Evolutionary conservation across 2,888 invertebrate genomes (phyloP), one percentile per base, ranked within the genome.

Genomic region (Drosophila barbarae): DNA sequence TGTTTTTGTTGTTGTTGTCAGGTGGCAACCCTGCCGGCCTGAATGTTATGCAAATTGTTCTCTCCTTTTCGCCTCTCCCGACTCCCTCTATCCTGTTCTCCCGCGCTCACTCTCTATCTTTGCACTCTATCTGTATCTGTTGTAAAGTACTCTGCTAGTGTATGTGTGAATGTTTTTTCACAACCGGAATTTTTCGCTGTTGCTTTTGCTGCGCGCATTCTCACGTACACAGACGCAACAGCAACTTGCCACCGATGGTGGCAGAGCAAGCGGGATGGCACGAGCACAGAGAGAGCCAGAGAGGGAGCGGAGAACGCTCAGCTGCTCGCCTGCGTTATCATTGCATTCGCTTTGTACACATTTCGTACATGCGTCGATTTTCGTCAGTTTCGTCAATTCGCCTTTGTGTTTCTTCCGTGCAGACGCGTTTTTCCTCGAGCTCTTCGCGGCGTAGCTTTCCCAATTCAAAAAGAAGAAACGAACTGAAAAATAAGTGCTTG

Each of bases 131-230:
- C 46, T 64, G 53, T 67, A 38, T 49, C 32, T 51, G 34, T 60
- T 61, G 63, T 69, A 53, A 56, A 26, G 18, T 26, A 55, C 36
- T 15, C 21, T 13, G 8, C 18, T 30, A 18, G n/a, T 2, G 18
- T 30, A 13, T 23, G 46, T 30, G 44, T 30, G 28, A 18, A 28
- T 28, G 28, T 30, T 18, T 30, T 81, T 76, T 81, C 67, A 84
- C 78, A 79, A 84, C 82, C 84, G 82, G 78, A 78, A 82, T 82
- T 74, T 84, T 80, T 79, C 56, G 77, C 78, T 74, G 72, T 81
- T 77, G 74, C 79, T 74, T 77, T 79, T 66, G 65, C 55, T 77
- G 58, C 66, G 68, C 74, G 74, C 79, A 74, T 82, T 81, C 76
- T 76, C 78, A 84, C 81, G 69, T 81, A 81, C 67, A 75, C 73